These are phyloP conservation scores for Molothrus aeneus DNA, from an alignment of 2,797 vertebrate species.

Conservation along the genomic window DNA sequence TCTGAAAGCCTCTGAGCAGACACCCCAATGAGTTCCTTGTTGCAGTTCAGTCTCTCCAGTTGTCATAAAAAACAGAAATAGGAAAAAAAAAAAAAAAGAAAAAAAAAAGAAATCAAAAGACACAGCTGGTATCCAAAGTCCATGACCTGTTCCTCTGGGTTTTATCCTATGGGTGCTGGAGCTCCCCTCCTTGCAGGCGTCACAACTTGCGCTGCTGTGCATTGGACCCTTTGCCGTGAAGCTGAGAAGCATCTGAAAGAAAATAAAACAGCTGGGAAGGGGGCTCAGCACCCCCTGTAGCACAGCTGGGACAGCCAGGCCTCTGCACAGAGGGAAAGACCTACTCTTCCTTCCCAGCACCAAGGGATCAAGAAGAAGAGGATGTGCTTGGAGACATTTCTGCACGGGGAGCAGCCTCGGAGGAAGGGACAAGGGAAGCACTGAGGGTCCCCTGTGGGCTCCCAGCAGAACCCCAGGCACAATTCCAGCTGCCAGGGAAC, in stretches of 20 bases:
- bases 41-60: conserved; percentile 47
- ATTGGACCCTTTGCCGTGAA: conserved; percentile 77
- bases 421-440: neutral
- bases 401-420: neutral
- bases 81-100: neutral
- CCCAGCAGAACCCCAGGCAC: neutral
- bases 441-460: neutral
- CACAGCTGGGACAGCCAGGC: neutral
- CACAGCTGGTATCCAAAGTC: neutral
- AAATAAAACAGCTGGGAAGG: conserved; percentile 21
- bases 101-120: neutral
- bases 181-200: conserved; percentile 50
- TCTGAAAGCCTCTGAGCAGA: conserved; percentile 7
- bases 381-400: neutral
- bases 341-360: neutral
- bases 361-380: neutral
- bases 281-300: neutral
- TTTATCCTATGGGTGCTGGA: conserved; percentile 4
- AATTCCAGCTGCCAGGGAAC: neutral
- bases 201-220: conserved; percentile 79
- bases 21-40: neutral
- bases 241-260: conserved; percentile 78
- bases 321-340: neutral
- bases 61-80: neutral
- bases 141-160: neutral